Conservation (phyloP, 2,797 vertebrate genomes). For the Cyclura pinguis region DNA sequence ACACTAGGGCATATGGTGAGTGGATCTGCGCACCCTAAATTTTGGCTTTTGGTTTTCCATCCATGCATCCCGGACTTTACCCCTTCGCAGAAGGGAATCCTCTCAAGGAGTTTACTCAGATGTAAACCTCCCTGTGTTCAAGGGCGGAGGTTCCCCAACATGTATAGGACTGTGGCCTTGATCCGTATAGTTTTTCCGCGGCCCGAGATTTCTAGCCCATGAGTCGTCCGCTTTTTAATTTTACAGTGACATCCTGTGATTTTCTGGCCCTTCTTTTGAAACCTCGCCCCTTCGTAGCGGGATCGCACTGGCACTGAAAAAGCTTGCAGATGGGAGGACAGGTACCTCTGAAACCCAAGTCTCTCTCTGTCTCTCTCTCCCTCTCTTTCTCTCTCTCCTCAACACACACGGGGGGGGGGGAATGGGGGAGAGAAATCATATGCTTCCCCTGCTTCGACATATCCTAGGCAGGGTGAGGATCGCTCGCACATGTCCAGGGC, state of each 20-base stretch:
- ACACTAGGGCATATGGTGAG: too few species aligned
- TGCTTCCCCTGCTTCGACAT: not conserved
- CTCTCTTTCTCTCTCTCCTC: too few species aligned
- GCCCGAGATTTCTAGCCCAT: too few species aligned
- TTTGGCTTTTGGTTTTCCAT: not conserved
- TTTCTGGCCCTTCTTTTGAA: not conserved
- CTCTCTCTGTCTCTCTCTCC: not conserved
- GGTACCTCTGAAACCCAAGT: not conserved
- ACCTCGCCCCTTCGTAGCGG: not conserved
- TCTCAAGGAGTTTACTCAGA: not conserved
- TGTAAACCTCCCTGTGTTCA: not conserved
- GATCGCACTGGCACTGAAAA: not conserved
- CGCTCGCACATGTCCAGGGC: not conserved
- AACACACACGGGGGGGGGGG: too few species aligned
- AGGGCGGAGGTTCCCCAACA: too few species aligned
- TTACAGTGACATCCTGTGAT: not conserved
- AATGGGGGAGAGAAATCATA: not conserved
- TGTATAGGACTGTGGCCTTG: not conserved
- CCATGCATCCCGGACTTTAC: not conserved
- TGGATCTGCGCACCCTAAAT: too few species aligned
- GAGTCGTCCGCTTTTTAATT: too few species aligned
- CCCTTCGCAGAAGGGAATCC: not conserved
- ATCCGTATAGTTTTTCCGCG: not conserved
- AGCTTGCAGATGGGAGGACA: not conserved
- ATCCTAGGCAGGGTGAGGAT: not conserved